Base-by-base conservation (phyloP, 2,797 vertebrate species). In the Eulemur mongoz region DNA sequence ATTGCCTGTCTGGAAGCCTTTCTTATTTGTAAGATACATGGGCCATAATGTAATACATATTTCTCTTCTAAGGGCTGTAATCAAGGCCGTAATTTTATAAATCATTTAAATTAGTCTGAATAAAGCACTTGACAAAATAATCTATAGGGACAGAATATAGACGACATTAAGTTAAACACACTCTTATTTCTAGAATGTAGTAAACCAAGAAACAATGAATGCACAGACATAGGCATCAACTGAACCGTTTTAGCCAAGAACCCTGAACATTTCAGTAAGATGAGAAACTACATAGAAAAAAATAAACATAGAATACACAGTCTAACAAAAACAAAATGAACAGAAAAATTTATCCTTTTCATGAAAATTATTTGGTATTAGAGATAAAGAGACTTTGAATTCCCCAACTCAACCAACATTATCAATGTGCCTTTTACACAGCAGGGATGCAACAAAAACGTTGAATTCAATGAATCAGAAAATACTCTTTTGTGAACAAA, bases 41-140 rank as follows among this genome's bases (percentile, higher is more conserved):
- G 88, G 65, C 76, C 50, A 96, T 54, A 92, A 96, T 27, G 59
- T 87, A 50, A 59, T 72, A 79, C 87, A 93, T 92, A 88, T 81
- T 95, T 96, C 94, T 97, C 50, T 82, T 70, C 54, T 89, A 93
- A 93, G 32, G 54, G 40, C 48, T 97, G 25, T 82, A 73, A 93
- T 93, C 65, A 94, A 96, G 95, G 61, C 10, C 35, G 38, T 70
- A 93, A 93, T 92, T 96, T 93, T 89, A 94, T 96, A 95, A 94
- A 94, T 96, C 84, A 96, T 86, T 98, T 96, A 96, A 94, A 92
- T 94, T 93, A 89, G 52, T 17, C 25, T 96, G 30, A 13, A 94
- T 54, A 94, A 96, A 96, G 73, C 43, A 85, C 79, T 94, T 84
- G 79, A 93, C 22, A 95, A 93, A 95, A 94, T 87, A 94, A 94